These are phyloP conservation scores for Agapetus fuscipes DNA, from an alignment of 2,888 invertebrate species.

Conservation along the genomic window DNA sequence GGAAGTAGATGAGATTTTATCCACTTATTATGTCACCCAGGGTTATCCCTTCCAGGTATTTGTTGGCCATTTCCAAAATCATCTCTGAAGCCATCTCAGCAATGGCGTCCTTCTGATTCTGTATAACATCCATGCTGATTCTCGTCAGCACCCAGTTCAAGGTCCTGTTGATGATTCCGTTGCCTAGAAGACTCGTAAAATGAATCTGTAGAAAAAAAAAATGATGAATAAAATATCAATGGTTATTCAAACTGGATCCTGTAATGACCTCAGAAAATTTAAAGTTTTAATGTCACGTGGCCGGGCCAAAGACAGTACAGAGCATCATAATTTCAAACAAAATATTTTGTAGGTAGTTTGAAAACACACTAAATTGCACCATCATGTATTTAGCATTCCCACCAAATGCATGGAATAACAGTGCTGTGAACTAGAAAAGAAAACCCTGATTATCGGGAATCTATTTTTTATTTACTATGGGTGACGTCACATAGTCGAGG, in stretches of 20 bases:
- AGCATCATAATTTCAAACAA: no score
- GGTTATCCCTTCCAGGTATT: conserved; percentile 6
- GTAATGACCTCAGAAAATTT: not conserved
- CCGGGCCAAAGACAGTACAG: no score
- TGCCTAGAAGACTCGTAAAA: conserved; percentile 14
- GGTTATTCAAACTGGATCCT: no score
- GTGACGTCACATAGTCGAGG: no score
- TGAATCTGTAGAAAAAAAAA: conserved; percentile 11
- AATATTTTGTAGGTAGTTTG: no score
- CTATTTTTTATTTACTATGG: no score
- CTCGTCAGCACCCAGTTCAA: conserved; percentile 16
- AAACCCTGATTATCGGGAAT: no score
- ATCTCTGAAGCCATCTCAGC: conserved; percentile 7
- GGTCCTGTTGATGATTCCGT: conserved; percentile 11
- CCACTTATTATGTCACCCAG: conserved; percentile 14
- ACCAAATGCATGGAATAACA: no score
- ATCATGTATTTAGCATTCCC: not conserved
- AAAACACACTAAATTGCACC: no score
- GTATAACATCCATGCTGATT: conserved; percentile 11
- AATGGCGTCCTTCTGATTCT: conserved; percentile 13
- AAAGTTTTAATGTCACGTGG: not conserved
- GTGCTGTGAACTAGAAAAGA: no score
- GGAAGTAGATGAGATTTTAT: no score
- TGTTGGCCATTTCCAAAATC: conserved; percentile 14
- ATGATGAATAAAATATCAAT: no score